These are phyloP conservation scores for Hydrotaea cyrtoneurina DNA, from an alignment of 2,888 invertebrate genomes.

Conservation along the genomic window DNA sequence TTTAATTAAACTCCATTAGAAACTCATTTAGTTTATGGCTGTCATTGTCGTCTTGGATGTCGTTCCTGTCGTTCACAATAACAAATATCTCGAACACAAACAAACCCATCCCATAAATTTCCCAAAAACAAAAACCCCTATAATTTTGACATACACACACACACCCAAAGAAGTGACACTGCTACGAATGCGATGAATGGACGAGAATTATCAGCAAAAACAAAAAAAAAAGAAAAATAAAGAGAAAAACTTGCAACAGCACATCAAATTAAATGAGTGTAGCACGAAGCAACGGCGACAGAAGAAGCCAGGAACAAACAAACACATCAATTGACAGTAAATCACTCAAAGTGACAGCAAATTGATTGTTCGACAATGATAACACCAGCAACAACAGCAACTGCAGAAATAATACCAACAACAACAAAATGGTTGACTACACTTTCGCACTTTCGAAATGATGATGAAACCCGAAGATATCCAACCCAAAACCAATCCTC, in stretches of 20 bases:
- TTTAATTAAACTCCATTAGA: slow-evolving; percentile 54
- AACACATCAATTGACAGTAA: slow-evolving; percentile 76
- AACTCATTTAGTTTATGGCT: slow-evolving; percentile 40
- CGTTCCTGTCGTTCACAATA: background rate
- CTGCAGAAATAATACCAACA: background rate
- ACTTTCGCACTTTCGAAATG: slow-evolving; percentile 74
- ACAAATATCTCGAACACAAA: background rate
- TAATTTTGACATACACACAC: slow-evolving; percentile 35
- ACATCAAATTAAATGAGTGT: slow-evolving; percentile 59
- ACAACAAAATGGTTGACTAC: slow-evolving; percentile 72
- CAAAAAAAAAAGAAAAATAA: too few species aligned
- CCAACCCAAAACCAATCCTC: slow-evolving; percentile 44
- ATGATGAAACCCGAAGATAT: slow-evolving; percentile 51
- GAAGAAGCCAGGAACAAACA: slow-evolving; percentile 30
- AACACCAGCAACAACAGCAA: slow-evolving; percentile 67
- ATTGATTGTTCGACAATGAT: slow-evolving; percentile 76
- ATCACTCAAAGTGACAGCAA: slow-evolving; percentile 79
- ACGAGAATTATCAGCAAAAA: background rate
- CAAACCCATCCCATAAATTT: slow-evolving; percentile 40
- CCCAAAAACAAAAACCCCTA: slow-evolving; percentile 58
- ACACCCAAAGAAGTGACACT: background rate
- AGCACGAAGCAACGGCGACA: slow-evolving; percentile 7
- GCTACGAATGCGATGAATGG: background rate
- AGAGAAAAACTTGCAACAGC: background rate
- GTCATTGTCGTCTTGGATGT: background rate